These are phyloP conservation scores for Copidosoma floridanum DNA, from an alignment of 1,140 invertebrate species.

Conservation along the genomic window DNA sequence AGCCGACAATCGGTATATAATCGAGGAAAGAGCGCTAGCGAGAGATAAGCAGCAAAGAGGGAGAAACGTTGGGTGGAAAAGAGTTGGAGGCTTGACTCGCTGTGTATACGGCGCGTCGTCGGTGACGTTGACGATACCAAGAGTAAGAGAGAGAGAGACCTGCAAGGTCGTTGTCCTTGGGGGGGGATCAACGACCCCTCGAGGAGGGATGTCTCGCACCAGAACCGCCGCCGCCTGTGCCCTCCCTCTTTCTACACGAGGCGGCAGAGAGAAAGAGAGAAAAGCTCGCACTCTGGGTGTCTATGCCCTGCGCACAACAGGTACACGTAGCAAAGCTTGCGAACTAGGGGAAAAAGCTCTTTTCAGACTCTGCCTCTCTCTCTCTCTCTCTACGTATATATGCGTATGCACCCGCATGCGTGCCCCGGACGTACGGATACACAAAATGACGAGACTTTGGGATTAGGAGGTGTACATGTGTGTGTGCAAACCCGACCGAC, in stretches of 20 bases:
- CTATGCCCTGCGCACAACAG: too few species aligned
- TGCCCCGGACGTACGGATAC: too few species aligned
- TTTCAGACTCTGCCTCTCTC: too few species aligned
- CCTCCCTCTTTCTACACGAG: background rate
- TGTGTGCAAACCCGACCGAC: too few species aligned
- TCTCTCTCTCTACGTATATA: too few species aligned
- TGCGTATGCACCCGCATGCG: too few species aligned
- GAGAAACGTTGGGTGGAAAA: background rate
- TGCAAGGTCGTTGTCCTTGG: slow-evolving; percentile 58
- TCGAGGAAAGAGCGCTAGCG: background rate
- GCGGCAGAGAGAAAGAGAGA: background rate
- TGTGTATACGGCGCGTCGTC: background rate
- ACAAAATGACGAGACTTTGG: too few species aligned
- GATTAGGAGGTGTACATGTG: too few species aligned
- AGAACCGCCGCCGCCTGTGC: background rate
- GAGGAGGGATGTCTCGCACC: slow-evolving; percentile 49
- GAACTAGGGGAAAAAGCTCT: too few species aligned
- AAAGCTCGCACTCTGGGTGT: background rate
- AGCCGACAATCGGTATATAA: too few species aligned
- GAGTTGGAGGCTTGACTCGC: background rate
- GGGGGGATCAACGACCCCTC: slow-evolving; percentile 58
- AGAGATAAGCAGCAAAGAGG: background rate
- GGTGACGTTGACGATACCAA: background rate
- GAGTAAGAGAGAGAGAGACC: slow-evolving; percentile 17
- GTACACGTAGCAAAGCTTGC: too few species aligned